A percentile compares a stretch with the other conserved stretches of the same genome.
Evolutionary conservation across 2,113 vertebrate genomes (phyloP).

Genomic region (Centrocercus urophasianus): DNA sequence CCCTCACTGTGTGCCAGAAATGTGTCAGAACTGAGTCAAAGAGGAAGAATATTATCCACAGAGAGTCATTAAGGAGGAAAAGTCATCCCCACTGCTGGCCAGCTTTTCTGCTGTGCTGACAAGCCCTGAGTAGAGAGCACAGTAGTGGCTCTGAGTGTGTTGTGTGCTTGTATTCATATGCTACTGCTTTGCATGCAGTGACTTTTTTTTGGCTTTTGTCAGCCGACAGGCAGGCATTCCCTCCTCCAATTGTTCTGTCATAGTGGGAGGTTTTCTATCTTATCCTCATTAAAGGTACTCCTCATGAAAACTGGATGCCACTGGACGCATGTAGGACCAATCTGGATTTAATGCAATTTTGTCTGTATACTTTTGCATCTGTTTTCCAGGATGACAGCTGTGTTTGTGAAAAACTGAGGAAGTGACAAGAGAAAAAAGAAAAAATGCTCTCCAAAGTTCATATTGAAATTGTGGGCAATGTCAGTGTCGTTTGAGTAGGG

Average conservation of each 20-base stretch:
- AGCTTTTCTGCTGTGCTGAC: neutral
- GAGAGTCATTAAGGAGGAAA: neutral
- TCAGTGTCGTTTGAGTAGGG: neutral
- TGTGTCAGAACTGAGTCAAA: neutral
- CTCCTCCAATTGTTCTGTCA: neutral
- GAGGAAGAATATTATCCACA: neutral
- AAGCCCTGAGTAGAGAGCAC: rapidly evolving
- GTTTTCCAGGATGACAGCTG: neutral
- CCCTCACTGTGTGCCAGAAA: neutral
- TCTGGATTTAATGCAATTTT: neutral
- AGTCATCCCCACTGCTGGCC: neutral
- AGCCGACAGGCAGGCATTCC: neutral
- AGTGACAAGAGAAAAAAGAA: neutral
- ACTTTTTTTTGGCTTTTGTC: neutral
- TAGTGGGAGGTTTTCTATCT: neutral
- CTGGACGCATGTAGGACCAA: neutral
- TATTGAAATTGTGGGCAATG: neutral
- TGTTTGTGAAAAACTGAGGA: neutral
- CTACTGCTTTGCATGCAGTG: neutral
- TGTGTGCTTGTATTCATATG: neutral
- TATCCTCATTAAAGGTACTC: neutral
- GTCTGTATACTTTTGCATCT: neutral
- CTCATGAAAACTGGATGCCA: neutral
- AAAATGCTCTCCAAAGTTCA: neutral
- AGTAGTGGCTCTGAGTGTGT: neutral